Evolutionary conservation across 2,113 vertebrate genomes (phyloP).

Genomic region (Geothlypis trichas): DNA sequence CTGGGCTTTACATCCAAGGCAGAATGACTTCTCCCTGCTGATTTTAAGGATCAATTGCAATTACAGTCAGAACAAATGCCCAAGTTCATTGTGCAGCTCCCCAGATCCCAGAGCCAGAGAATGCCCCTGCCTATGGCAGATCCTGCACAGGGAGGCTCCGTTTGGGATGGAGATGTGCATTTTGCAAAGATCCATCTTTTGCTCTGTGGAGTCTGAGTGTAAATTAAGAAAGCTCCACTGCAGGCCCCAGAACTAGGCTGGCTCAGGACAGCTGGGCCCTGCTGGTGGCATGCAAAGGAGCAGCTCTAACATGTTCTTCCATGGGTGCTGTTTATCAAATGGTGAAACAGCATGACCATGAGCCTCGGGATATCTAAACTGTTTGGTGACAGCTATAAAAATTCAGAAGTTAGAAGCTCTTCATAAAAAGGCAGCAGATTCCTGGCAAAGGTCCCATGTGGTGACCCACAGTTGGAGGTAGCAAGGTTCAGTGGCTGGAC

Average conservation of each 20-base stretch:
- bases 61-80: not conserved
- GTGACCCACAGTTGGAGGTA: not conserved
- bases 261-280: not conserved
- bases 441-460: not conserved
- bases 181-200: not conserved
- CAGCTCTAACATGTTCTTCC: not conserved
- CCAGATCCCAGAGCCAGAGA: not conserved
- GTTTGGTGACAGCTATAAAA: not conserved
- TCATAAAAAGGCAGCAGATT: not conserved
- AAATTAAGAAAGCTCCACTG: not conserved
- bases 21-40: not conserved
- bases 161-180: not conserved
- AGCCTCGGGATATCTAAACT: not conserved
- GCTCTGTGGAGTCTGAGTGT: not conserved
- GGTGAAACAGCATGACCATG: not conserved
- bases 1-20: not conserved
- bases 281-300: not conserved
- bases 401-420: not conserved
- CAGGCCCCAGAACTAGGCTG: not conserved
- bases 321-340: not conserved
- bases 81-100: not conserved
- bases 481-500: not conserved
- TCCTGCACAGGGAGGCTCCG: not conserved
- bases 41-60: not conserved
- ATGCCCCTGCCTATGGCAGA: not conserved